These are phyloP conservation scores for Stictocephala bisonia DNA, from an alignment of 2,888 invertebrate genomes.

Conservation along the genomic window DNA sequence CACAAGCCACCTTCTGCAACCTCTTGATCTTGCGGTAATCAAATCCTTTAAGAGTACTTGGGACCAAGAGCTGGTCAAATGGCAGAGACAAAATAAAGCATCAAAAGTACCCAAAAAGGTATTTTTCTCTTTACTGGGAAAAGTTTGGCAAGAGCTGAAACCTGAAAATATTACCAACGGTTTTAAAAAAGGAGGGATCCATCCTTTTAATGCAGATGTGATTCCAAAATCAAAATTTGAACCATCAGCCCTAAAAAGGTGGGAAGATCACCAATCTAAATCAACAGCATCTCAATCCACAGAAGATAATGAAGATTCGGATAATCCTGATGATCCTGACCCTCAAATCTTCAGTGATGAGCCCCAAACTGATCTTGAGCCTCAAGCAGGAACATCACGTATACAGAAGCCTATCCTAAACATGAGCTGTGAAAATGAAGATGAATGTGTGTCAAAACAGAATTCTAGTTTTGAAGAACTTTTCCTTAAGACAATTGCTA, in stretches of 20 bases:
- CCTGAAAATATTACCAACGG: constrained; percentile 55
- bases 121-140: constrained; percentile 55
- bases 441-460: not conserved
- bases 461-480: not conserved
- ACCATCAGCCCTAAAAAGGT: constrained; percentile 21
- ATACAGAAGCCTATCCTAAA: not conserved
- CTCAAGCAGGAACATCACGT: constrained; percentile 6
- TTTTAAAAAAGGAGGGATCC: constrained; percentile 59
- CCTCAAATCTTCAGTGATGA: not conserved
- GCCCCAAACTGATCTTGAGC: not conserved
- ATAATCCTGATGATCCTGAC: no score
- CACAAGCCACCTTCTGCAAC: no score
- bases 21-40: no score
- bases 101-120: constrained; percentile 54
- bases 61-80: constrained; percentile 56
- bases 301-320: no score
- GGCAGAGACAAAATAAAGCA: constrained; percentile 57
- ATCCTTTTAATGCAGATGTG: constrained; percentile 53
- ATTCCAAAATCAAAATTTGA: constrained; percentile 47
- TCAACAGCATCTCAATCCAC: no score
- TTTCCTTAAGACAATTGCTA: not conserved
- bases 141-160: constrained; percentile 56
- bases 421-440: constrained; percentile 1
- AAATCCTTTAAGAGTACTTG: constrained; percentile 57
- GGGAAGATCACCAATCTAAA: constrained; percentile 19